Evolutionary conservation across 2,888 invertebrate genomes (phyloP).

Genomic region (Meandrusa payeni): DNA sequence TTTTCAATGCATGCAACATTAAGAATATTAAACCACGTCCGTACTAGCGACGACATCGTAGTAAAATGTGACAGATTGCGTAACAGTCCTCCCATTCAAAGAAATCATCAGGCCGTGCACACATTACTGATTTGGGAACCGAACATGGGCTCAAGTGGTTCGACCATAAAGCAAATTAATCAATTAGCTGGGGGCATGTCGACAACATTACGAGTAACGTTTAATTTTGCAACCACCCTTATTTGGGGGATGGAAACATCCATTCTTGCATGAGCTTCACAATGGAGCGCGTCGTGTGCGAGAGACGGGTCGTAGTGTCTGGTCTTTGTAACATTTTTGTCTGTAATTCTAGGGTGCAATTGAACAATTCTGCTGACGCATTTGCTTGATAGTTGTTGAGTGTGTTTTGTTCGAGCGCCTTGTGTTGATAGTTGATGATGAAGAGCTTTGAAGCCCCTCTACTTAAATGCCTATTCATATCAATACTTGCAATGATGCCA

Average conservation of each 20-base stretch:
- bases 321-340: constrained; percentile 46
- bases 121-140: constrained; percentile 64
- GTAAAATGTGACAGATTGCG: constrained; percentile 75
- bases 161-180: constrained; percentile 81
- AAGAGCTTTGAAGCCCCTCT: constrained; percentile 42
- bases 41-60: constrained; percentile 40
- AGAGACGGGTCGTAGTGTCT: constrained; percentile 40
- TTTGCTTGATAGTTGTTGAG: constrained; percentile 63
- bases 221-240: constrained; percentile 70
- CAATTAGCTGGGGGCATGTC: constrained; percentile 79
- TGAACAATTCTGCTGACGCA: constrained; percentile 75
- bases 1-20: too few species aligned
- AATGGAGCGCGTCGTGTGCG: constrained; percentile 23
- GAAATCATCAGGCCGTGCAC: constrained; percentile 61
- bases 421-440: constrained; percentile 70
- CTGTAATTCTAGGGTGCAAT: constrained; percentile 56
- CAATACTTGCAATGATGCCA: too few species aligned
- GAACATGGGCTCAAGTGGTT: constrained; percentile 68
- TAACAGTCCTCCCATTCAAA: constrained; percentile 65
- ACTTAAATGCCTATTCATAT: constrained; percentile 28
- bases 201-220: constrained; percentile 76
- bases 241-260: constrained; percentile 36
- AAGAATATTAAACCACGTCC: constrained; percentile 41
- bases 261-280: constrained; percentile 36
- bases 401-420: constrained; percentile 52